Evolutionary conservation across 2,888 invertebrate species (phyloP).

Genomic region (Branchellion lobata): DNA sequence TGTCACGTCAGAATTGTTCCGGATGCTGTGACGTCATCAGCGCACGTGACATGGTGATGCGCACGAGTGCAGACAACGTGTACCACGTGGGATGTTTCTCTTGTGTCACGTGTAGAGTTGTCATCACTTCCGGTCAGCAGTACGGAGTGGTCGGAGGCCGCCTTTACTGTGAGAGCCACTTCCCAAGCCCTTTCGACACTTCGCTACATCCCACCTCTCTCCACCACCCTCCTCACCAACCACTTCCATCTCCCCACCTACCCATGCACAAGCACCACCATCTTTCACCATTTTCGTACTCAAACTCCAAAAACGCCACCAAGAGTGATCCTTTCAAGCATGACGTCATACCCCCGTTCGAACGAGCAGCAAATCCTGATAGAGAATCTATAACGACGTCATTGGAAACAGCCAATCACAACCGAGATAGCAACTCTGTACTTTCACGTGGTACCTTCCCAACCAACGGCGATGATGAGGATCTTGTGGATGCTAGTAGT

Average conservation of each 20-base stretch:
- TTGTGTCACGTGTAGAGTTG: conserved; percentile 26
- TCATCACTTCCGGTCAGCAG: conserved; percentile 18
- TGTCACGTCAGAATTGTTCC: conserved; percentile 7
- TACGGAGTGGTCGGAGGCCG: conserved; percentile 14
- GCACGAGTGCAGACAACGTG: conserved; percentile 5
- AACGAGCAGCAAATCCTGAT: neutral
- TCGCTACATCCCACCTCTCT: conserved; percentile 6
- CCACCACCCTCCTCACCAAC: neutral
- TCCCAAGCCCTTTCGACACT: conserved; percentile 1
- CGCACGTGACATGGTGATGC: conserved; percentile 20
- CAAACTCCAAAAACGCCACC: neutral
- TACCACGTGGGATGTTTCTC: conserved; percentile 37
- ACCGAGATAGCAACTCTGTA: neutral
- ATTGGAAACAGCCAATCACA: neutral
- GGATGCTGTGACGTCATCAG: conserved; percentile 27
- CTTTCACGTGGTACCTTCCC: neutral
- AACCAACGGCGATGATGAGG: neutral
- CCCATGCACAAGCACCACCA: too few relatives aligned
- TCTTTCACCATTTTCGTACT: neutral
- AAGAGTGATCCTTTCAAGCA: neutral
- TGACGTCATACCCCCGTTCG: neutral
- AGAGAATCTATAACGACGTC: neutral
- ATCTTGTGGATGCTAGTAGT: neutral
- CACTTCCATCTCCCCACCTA: neutral
- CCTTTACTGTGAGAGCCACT: conserved; percentile 26